Percentiles rank a stretch among this genome's conserved stretches.
These are phyloP conservation scores for Platorchestia sp. DNA, from an alignment of 1,140 invertebrate species.

Conservation along the genomic window DNA sequence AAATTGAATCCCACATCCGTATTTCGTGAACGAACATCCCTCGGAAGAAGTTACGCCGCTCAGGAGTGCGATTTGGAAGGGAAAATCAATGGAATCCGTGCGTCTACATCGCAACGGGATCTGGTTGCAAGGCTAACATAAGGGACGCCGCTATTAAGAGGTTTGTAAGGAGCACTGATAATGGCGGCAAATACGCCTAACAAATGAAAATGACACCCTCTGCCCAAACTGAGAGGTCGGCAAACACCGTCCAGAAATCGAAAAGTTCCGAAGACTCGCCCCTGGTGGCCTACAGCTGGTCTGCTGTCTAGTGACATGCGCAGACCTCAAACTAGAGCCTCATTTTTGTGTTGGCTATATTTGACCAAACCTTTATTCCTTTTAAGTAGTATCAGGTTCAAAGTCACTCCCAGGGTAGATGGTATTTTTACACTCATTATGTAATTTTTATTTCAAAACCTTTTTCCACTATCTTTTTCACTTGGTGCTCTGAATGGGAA, in stretches of 20 bases:
- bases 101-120: constrained; percentile 13
- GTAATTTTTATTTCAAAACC: too few species aligned
- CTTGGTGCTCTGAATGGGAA: too few species aligned
- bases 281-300: neutral
- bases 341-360: too few species aligned
- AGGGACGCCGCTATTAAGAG: constrained; percentile 19
- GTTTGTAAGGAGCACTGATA: constrained; percentile 18
- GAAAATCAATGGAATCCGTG: neutral
- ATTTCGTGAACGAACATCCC: neutral
- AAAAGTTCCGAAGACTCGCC: neutral
- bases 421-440: too few species aligned
- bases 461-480: too few species aligned
- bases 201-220: constrained; percentile 25
- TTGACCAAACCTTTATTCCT: too few species aligned
- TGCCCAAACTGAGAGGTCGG: neutral
- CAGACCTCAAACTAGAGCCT: too few species aligned
- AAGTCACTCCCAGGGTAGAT: too few species aligned
- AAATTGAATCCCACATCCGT: neutral
- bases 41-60: neutral
- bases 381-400: too few species aligned
- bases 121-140: neutral
- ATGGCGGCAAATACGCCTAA: constrained; percentile 33
- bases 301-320: too few species aligned
- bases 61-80: neutral
- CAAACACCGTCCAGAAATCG: neutral